Evolutionary conservation across 2,888 invertebrate genomes (phyloP).

Genomic region (Tipula helvola): DNA sequence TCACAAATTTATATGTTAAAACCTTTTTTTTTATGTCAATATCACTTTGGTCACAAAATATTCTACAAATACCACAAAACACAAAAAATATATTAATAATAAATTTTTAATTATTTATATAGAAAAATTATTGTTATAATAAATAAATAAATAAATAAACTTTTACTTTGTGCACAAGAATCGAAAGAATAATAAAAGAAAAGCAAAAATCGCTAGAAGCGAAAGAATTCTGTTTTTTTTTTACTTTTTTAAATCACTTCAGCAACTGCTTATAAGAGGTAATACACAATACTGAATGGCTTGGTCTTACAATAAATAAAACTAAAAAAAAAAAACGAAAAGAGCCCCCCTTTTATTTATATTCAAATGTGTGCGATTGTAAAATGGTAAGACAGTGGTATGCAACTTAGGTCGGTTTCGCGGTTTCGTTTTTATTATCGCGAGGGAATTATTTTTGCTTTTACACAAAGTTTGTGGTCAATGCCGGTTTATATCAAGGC

Average conservation of each 20-base stretch:
- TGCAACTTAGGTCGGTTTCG: background rate
- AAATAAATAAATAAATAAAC: background rate
- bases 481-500: background rate
- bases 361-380: background rate
- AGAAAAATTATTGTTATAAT: background rate
- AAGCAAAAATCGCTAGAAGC: background rate
- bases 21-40: background rate
- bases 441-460: background rate
- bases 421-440: background rate
- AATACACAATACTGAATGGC: background rate
- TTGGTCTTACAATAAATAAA: background rate
- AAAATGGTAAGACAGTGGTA: background rate
- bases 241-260: background rate
- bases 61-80: background rate
- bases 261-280: background rate
- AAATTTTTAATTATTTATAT: background rate
- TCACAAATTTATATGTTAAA: background rate
- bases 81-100: background rate
- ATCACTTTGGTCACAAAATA: background rate
- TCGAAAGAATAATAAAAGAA: background rate
- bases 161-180: background rate
- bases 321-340: background rate
- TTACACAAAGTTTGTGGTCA: background rate
- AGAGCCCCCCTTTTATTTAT: background rate
- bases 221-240: background rate